Base-by-base conservation (phyloP, 1,140 invertebrate genomes). In the Pseudomyrmex gracilis region DNA sequence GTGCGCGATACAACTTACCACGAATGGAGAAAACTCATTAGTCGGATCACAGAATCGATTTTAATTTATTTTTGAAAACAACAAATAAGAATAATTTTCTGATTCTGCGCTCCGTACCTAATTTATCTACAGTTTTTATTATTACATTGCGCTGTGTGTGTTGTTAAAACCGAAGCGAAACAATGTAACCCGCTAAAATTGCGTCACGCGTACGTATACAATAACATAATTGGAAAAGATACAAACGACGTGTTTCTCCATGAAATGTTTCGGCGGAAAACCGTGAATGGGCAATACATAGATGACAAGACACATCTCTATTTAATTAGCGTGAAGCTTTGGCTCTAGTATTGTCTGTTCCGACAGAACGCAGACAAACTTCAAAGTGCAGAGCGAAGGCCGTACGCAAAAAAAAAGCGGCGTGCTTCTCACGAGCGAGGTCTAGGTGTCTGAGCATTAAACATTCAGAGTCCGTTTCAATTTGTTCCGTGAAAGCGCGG, bases 381-480 rank as follows among this genome's bases (percentile, higher is more conserved):
- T 80, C 22, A 71, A 80, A 80, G 49, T 43, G 61, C 47, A 53
- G 57, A 58, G 53, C 10, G 55, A 71, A 74, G 49, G 68, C 24
- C 20, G 49, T 45, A 64, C 4, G 17, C 3, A 43, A 68, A 13
- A n/a, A 58, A 49, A 68, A 80, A 47, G 49, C 49, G 10, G 0
- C 20, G 43, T 10, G 17, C 60, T 47, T 34, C 43, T 70, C 8
- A 15, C n/a, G 66, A 20, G 15, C 51, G n/a, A 24, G 34, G 17
- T 61, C n/a, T 80, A 77, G 58, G 80, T 80, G 71, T 84, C 67
- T 74, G 51, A 49, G 55, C 73, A 82, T 88, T 86, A 88, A 89
- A 77, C 82, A 87, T 86, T 84, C 83, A 53, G 60, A 73, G 70
- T 83, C 34, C 61, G 63, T 89, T 89, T 83, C 80, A 51, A 57